These are phyloP conservation scores for Dendrolimus kikuchii DNA, from an alignment of 1,140 invertebrate genomes.

Conservation along the genomic window DNA sequence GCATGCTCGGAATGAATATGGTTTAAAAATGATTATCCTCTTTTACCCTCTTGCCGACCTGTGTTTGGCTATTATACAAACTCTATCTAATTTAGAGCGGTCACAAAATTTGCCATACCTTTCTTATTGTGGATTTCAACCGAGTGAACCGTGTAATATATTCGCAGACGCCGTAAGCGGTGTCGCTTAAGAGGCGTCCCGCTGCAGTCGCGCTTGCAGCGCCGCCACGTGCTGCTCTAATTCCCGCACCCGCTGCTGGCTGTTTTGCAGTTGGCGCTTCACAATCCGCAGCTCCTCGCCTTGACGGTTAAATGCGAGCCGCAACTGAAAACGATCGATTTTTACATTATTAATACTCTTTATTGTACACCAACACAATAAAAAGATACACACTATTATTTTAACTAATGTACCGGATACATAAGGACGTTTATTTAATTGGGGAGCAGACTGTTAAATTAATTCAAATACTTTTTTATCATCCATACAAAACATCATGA, in stretches of 20 bases:
- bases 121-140: background rate
- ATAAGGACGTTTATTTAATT: too few relatives aligned
- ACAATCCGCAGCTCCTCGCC: slow-evolving; percentile 84
- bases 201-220: slow-evolving; percentile 61
- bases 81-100: too few relatives aligned
- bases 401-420: too few relatives aligned
- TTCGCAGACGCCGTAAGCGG: background rate
- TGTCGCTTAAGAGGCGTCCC: slow-evolving; percentile 18
- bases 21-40: too few relatives aligned
- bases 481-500: too few relatives aligned
- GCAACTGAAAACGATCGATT: slow-evolving; percentile 73
- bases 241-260: slow-evolving; percentile 83
- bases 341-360: background rate
- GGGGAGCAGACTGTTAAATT: too few relatives aligned
- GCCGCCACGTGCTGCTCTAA: slow-evolving; percentile 81
- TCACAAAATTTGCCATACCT: too few relatives aligned
- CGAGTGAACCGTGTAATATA: background rate
- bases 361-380: background rate
- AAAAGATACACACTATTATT: background rate
- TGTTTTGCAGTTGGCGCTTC: slow-evolving; percentile 81
- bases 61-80: too few relatives aligned
- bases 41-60: too few relatives aligned
- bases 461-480: too few relatives aligned
- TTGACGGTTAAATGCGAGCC: slow-evolving; percentile 81
- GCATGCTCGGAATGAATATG: too few relatives aligned